Evolutionary conservation across 1,140 invertebrate species (phyloP), one percentile per base, ranked within the genome.

Genomic region (Ips nitidus): DNA sequence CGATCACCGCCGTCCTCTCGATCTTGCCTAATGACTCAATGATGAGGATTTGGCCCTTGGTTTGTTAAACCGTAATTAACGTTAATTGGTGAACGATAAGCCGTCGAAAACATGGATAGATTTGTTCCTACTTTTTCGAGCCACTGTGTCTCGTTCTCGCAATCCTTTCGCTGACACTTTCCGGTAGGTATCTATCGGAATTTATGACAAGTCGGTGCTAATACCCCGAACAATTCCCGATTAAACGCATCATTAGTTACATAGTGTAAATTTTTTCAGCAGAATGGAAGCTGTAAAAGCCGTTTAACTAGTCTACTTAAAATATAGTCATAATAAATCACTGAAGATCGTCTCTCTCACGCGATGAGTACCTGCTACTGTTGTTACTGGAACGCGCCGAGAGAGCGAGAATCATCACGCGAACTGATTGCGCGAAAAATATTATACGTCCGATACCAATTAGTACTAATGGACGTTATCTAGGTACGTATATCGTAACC

Each of bases 381-480:
- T 68, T 68, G 56, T 40, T 52, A 52, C n/a, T 56, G 66, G 66
- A 60, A 68, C 66, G 66, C 66, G 66, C 66, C 66, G 38, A 52
- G 38, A 68, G 47, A 52, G 66, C 66, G 66, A 68, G 58, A 68
- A 60, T 52, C 66, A 68, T 60, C 66, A 68, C 66, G 66, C 66
- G 57, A 68, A 52, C 66, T 68, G 66, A 68, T 68, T 68, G 66
- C 60, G 56, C 57, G 41, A 57, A 68, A 68, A 68, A 68, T 68
- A 68, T 68, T 68, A 68, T 61, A 22, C 57, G 66, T 68, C 66
- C 66, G 57, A 53, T 52, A 68, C 66, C 66, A 68, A 68, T 68
- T 68, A 68, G 66, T 68, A 68, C 66, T 68, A 68, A 68, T 68
- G 66, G 66, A 68, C 56, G 58, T 68, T 68, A 68, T 66, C 64